Conservation (phyloP, 2,113 vertebrate genomes). For the Percopsis transmontana region DNA sequence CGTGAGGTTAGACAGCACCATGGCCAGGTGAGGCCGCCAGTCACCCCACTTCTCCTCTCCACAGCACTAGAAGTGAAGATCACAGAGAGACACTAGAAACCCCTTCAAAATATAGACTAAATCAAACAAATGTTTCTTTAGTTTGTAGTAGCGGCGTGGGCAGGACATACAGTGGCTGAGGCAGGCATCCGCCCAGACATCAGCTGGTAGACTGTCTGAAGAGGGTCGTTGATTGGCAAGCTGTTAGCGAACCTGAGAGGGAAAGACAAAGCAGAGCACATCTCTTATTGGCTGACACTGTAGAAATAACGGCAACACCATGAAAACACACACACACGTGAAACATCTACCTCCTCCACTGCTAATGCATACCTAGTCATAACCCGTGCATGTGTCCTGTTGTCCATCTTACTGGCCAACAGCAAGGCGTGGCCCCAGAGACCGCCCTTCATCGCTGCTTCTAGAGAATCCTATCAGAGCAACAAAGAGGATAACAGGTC, state of each 20-base stretch:
- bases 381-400: conserved; percentile 91
- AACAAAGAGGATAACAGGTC: conserved; percentile 8
- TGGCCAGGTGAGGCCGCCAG: conserved; percentile 96
- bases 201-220: conserved; percentile 98
- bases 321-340: not conserved
- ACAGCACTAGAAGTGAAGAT: conserved; percentile 82
- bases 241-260: conserved; percentile 94
- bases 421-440: conserved; percentile 96
- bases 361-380: conserved; percentile 88
- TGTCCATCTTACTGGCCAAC: conserved; percentile 98
- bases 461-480: conserved; percentile 87
- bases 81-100: not conserved
- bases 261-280: conserved; percentile 1
- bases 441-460: conserved; percentile 95
- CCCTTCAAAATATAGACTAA: not conserved
- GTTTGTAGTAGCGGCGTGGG: not conserved
- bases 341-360: not conserved
- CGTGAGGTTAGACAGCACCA: conserved; percentile 95
- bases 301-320: not conserved
- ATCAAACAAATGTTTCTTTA: not conserved
- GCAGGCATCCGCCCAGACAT: conserved; percentile 99
- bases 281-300: not conserved
- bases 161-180: conserved; percentile 86
- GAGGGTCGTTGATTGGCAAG: conserved; percentile 95
- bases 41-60: conserved; percentile 99